phyloP scores from a whole-genome alignment of 1,140 invertebrate species.

The Zaprionus ornatus region DNA sequence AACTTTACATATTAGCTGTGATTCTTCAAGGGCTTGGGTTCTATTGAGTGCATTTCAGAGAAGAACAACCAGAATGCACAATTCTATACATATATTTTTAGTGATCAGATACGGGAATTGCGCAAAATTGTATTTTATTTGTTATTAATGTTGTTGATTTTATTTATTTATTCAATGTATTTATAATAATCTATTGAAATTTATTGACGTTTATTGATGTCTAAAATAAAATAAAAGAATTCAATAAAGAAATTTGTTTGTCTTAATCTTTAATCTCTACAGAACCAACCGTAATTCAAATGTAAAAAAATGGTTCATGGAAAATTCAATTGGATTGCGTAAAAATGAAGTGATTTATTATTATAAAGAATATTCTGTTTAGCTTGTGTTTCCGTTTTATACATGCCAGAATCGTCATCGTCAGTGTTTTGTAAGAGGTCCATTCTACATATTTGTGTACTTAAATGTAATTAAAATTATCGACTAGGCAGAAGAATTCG shows the following conservation, averaged over 20 bases:
- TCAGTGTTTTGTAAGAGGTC: conserved; percentile 52
- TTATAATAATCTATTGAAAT: neutral
- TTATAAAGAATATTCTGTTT: conserved; percentile 56
- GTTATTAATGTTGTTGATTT: conserved; percentile 22
- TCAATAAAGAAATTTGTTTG: neutral
- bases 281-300: too few relatives aligned
- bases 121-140: conserved; percentile 1
- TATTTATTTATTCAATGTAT: conserved; percentile 11
- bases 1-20: conserved; percentile 34
- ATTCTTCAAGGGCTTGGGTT: conserved; percentile 8
- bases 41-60: conserved; percentile 17
- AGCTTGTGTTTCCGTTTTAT: conserved; percentile 36
- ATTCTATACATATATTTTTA: neutral
- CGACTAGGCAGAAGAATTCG: conserved; percentile 63
- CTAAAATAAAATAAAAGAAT: conserved; percentile 24
- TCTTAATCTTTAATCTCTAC: neutral
- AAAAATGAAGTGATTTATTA: conserved; percentile 77
- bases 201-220: conserved; percentile 32
- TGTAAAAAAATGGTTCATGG: neutral
- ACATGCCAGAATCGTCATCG: conserved; percentile 73
- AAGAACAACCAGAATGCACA: neutral
- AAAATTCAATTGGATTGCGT: conserved; percentile 19
- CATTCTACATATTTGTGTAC: conserved; percentile 31
- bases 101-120: neutral
- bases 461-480: conserved; percentile 39